These are phyloP conservation scores for Chaetodon trifasciatus DNA, from an alignment of 2,797 vertebrate genomes.

Conservation along the genomic window DNA sequence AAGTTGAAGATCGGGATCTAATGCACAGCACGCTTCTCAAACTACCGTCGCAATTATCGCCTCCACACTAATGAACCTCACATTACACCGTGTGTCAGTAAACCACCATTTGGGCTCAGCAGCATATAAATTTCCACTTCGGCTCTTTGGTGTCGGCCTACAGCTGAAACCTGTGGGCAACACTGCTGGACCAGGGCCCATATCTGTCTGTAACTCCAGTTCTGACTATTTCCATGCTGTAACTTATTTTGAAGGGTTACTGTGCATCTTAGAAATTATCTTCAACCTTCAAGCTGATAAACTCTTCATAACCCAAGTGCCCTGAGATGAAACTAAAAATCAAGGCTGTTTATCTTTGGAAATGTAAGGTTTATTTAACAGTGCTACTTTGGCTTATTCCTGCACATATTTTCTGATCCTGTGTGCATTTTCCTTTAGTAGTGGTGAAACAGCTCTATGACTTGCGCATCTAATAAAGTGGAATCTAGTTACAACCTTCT, in stretches of 20 bases:
- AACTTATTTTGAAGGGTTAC: background rate
- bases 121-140: conserved; percentile 58
- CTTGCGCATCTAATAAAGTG: background rate
- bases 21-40: conserved; percentile 53
- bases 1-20: conserved; percentile 17
- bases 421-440: background rate
- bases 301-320: background rate
- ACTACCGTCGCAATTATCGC: conserved; percentile 68
- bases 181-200: conserved; percentile 42
- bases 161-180: conserved; percentile 65
- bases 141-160: conserved; percentile 42
- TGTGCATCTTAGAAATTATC: background rate
- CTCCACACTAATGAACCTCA: conserved; percentile 69
- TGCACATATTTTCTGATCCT: background rate
- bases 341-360: background rate
- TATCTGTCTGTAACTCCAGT: conserved; percentile 18
- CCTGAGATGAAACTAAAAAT: background rate
- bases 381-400: background rate
- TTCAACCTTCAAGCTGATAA: background rate
- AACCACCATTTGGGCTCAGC: conserved; percentile 53
- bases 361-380: background rate
- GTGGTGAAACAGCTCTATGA: background rate
- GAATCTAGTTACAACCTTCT: background rate
- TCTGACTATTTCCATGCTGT: conserved; percentile 29
- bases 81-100: conserved; percentile 58